A percentile compares a stretch with the other conserved stretches of the same genome.
These are phyloP conservation scores for Papilio protenor DNA, from an alignment of 2,888 invertebrate genomes.

Conservation along the genomic window DNA sequence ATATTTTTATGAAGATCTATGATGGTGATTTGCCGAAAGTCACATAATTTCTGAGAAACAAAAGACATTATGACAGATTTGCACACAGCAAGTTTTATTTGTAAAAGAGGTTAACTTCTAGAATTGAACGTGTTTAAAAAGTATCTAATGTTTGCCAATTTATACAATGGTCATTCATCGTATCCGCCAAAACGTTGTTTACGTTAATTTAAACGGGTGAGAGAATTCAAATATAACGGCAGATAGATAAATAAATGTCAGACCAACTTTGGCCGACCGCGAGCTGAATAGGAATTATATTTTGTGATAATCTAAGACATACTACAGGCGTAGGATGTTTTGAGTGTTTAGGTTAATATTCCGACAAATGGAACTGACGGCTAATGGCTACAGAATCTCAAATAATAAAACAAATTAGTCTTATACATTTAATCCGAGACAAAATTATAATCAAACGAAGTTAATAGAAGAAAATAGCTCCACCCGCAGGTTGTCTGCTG, in stretches of 20 bases:
- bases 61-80: constrained; percentile 25
- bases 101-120: constrained; percentile 1
- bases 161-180: neutral
- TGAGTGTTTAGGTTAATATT: no score
- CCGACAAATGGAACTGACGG: neutral
- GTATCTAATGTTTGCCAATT: neutral
- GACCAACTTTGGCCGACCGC: no score
- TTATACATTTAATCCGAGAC: constrained; percentile 10
- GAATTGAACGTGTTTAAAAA: neutral
- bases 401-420: neutral
- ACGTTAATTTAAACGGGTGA: no score
- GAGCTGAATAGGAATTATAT: no score
- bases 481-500: constrained; percentile 90
- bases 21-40: constrained; percentile 36
- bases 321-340: no score
- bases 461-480: constrained; percentile 87
- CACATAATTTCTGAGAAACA: constrained; percentile 33
- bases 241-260: no score
- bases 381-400: neutral
- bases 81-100: neutral
- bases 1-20: constrained; percentile 30
- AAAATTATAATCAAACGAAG: neutral
- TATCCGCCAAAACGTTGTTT: neutral
- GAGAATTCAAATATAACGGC: no score
- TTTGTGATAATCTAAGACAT: no score